These are phyloP conservation scores for Eugnorisma glareosa DNA, from an alignment of 2,888 invertebrate genomes.

Conservation along the genomic window DNA sequence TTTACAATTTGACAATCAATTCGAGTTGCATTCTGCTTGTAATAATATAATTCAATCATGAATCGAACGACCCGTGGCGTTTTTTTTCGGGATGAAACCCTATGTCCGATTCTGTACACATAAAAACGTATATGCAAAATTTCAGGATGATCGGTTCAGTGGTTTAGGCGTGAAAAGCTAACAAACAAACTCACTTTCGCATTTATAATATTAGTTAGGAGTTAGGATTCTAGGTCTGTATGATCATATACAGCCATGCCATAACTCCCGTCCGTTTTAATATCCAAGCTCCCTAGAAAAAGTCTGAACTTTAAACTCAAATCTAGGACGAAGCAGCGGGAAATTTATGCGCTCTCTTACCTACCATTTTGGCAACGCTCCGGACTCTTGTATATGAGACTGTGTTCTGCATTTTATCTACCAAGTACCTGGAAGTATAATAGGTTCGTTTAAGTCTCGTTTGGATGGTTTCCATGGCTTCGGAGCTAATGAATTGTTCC, in stretches of 20 bases:
- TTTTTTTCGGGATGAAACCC: no score
- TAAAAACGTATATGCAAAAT: no score
- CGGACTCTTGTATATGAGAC: conserved; percentile 41
- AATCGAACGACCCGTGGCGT: no score
- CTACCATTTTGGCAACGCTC: conserved; percentile 58
- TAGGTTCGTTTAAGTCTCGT: conserved; percentile 13
- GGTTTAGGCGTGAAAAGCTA: no score
- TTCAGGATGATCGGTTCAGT: no score
- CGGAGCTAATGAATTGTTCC: conserved; percentile 1
- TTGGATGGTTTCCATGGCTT: conserved; percentile 17
- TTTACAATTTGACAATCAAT: no score
- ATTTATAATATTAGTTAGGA: no score
- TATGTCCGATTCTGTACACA: no score
- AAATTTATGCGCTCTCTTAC: conserved; percentile 56
- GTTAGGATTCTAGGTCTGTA: no score
- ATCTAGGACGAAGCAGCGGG: conserved; percentile 50
- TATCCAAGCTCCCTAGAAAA: conserved; percentile 49
- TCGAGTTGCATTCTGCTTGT: no score
- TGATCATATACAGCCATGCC: conserved; percentile 15
- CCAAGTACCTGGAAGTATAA: conserved; percentile 33
- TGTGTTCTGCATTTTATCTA: conserved; percentile 35
- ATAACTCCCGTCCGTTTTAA: conserved; percentile 48
- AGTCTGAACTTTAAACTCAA: conserved; percentile 52
- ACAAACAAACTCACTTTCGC: no score
- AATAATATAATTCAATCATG: no score